Evolutionary conservation across 2,797 vertebrate genomes (phyloP).

Genomic region (Rhinophrynus dorsalis): DNA sequence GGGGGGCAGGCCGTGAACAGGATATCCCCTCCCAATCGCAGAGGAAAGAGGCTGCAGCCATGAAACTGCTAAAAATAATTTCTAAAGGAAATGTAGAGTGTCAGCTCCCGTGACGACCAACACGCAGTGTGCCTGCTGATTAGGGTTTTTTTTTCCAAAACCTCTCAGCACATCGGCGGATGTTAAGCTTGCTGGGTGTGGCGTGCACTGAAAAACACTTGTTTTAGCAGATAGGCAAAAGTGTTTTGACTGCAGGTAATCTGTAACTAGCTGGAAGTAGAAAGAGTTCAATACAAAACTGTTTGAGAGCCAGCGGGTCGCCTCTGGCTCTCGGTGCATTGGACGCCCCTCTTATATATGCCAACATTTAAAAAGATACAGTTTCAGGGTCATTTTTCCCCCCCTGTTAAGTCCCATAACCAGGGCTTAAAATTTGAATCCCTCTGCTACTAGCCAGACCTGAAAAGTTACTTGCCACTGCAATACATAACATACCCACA

Average conservation of each 20-base stretch:
- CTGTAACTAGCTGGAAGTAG: no score
- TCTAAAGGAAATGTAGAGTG: conserved; percentile 13
- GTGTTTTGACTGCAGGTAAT: not conserved
- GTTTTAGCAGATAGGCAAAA: not conserved
- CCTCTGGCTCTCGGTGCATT: no score
- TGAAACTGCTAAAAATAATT: conserved; percentile 39
- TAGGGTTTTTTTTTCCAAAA: not conserved
- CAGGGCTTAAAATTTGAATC: no score
- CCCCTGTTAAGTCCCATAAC: no score
- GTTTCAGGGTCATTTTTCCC: no score
- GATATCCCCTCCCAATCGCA: conserved; percentile 29
- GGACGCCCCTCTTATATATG: no score
- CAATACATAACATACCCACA: no score
- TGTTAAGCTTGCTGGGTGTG: not conserved
- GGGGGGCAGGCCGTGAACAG: conserved; percentile 35
- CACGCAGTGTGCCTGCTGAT: not conserved
- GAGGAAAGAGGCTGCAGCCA: conserved; percentile 25
- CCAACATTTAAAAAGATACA: no score
- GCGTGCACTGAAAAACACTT: not conserved
- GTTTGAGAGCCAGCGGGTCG: no score
- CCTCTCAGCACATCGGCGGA: not conserved
- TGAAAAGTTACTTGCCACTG: no score
- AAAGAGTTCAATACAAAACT: no score
- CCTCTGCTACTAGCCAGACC: no score
- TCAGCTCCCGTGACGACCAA: conserved; percentile 20